These are phyloP conservation scores for Tyria jacobaeae DNA, from an alignment of 2,888 invertebrate species.

Conservation along the genomic window DNA sequence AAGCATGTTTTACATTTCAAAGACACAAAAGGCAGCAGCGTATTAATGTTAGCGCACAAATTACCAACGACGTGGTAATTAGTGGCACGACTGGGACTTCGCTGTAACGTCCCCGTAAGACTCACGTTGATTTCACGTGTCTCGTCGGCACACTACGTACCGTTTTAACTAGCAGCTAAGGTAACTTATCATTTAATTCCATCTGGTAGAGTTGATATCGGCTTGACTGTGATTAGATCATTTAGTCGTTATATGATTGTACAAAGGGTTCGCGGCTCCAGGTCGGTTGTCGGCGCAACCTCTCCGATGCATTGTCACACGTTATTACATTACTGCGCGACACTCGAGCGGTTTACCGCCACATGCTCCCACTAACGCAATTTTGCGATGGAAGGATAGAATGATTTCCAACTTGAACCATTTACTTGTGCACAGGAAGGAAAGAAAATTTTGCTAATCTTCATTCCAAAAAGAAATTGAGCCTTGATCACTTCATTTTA, in stretches of 20 bases:
- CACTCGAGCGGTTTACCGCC: background rate
- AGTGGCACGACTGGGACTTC: slow-evolving; percentile 2
- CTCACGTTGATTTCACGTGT: slow-evolving; percentile 15
- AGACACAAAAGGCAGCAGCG: background rate
- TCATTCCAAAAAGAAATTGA: too few relatives aligned
- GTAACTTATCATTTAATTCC: slow-evolving; percentile 1
- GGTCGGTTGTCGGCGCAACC: slow-evolving; percentile 4
- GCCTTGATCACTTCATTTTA: too few relatives aligned
- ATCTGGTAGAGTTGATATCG: background rate
- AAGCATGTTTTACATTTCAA: background rate
- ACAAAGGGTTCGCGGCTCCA: slow-evolving; percentile 9
- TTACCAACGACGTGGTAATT: slow-evolving; percentile 9
- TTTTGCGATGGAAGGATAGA: background rate
- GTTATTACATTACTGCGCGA: slow-evolving; percentile 28
- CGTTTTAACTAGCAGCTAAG: background rate
- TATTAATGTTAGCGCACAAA: slow-evolving; percentile 5
- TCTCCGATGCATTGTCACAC: slow-evolving; percentile 41
- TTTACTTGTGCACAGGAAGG: too few relatives aligned
- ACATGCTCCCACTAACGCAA: background rate
- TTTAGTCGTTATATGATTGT: background rate
- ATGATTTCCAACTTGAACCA: background rate
- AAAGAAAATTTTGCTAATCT: too few relatives aligned
- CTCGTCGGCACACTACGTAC: slow-evolving; percentile 11
- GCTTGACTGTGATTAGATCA: background rate
- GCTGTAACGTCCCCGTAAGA: background rate